A percentile compares a stretch with the other conserved stretches of the same genome.
Evolutionary conservation across 2,888 invertebrate species (phyloP).

Genomic region (Lasioglossum leucozonium): DNA sequence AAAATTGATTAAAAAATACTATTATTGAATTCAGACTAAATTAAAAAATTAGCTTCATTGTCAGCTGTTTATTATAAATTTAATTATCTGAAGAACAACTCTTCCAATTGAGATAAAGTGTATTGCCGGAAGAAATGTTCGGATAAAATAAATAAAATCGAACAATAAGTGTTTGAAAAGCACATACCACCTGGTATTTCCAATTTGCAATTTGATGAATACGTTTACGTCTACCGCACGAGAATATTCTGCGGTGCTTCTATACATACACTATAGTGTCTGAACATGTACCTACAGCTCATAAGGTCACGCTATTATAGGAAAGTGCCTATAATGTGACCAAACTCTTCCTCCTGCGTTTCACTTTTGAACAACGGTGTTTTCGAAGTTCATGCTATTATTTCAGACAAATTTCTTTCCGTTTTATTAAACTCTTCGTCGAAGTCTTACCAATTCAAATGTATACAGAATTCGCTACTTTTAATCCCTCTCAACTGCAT

Average conservation of each 20-base stretch:
- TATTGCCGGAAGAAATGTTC: background rate
- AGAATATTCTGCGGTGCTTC: constrained; percentile 14
- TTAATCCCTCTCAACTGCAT: background rate
- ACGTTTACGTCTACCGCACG: constrained; percentile 12
- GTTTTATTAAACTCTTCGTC: background rate
- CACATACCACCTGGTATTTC: background rate
- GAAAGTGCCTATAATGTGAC: constrained; percentile 27
- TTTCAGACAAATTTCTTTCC: background rate
- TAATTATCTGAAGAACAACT: background rate
- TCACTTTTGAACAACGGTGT: constrained; percentile 15
- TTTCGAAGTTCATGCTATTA: background rate
- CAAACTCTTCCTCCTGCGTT: constrained; percentile 14
- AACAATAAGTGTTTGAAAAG: background rate
- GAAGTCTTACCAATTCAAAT: background rate
- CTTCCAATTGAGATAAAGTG: too few species aligned
- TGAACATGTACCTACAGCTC: constrained; percentile 16
- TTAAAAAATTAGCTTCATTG: background rate
- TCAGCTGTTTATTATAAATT: background rate
- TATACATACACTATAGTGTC: background rate
- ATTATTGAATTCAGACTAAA: background rate
- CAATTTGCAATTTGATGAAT: constrained; percentile 16
- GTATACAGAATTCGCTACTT: background rate
- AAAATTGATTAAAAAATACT: background rate
- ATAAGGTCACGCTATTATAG: constrained; percentile 34
- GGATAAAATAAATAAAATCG: background rate